Conservation (phyloP, 1,140 invertebrate species). For the Melitaea cinxia region DNA sequence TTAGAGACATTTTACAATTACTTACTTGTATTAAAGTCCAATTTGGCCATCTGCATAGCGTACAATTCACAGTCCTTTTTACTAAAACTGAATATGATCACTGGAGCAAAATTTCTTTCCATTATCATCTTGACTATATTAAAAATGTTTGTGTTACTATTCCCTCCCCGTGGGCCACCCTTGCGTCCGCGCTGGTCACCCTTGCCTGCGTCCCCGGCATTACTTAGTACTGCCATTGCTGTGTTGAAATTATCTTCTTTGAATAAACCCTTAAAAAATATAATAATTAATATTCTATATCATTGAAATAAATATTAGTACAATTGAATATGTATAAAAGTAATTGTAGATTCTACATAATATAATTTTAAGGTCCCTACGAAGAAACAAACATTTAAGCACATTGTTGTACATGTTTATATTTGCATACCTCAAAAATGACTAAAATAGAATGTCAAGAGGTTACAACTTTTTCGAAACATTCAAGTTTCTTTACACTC, state of each 20-base stretch:
- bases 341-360: no score
- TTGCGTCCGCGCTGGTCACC: slow-evolving; percentile 88
- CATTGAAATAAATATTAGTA: no score
- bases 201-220: slow-evolving; percentile 88
- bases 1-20: slow-evolving; percentile 10
- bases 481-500: no score
- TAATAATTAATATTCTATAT: not conserved
- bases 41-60: slow-evolving; percentile 97
- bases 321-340: no score
- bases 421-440: no score
- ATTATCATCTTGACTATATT: slow-evolving; percentile 99
- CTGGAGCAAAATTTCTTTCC: slow-evolving; percentile 98
- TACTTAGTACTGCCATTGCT: slow-evolving; percentile 94
- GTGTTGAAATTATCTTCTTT: slow-evolving; percentile 98
- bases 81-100: slow-evolving; percentile 99
- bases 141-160: slow-evolving; percentile 93
- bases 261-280: slow-evolving; percentile 88
- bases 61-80: slow-evolving; percentile 99
- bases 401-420: no score
- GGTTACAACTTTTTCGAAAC: no score
- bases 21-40: slow-evolving; percentile 96
- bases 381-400: no score
- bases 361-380: no score
- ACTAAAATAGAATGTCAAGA: no score
- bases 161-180: slow-evolving; percentile 85